Evolutionary conservation across 2,888 invertebrate species (phyloP), one percentile per base, ranked within the genome.

Genomic region (Apomyelois bistriatella): DNA sequence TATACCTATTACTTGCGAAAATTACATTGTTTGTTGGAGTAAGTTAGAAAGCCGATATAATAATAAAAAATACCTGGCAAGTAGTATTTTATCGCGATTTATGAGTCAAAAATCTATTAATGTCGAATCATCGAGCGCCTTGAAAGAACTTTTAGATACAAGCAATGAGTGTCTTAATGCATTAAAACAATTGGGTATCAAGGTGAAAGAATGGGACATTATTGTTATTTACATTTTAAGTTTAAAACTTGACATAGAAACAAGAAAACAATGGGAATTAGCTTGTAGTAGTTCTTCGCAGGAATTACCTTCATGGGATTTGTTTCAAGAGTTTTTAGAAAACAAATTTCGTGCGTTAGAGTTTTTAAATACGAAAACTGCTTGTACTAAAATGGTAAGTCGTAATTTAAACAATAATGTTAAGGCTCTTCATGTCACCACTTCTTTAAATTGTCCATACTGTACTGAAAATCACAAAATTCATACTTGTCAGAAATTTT

Each of bases 61-160:
- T 40, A 65, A 66, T 43, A 66, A 61, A 50, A 55, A 51, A 17
- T 65, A 58, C 42, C 9, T 63, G 0, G 52, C 54, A 3, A 57
- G 62, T 48, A 51, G 38, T 7, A 59, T 67, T 7, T 10, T 65
- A 1, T 53, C 57, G 8, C 32, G 61, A 1, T 52, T 62, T 0
- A 17, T 58, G 1, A 52, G 16, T 13, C 61, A 62, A 36, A 54
- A 47, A n/a, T 10, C 0, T 12, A 9, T 54, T 1, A 17, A 12
- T 4, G 1, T 22, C 5, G 62, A 67, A 49, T 62, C 65, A 0
- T 47, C 65, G 13, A 47, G 3, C 1, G 53, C 46, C 0, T 36
- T 64, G 0, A 65, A 62, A 30, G 52, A 59, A 12, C 38, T 62
- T 12, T 22, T 60, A 7, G 59, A 60, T 42, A 63, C 55, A 9